Evolutionary conservation across 2,113 vertebrate genomes (phyloP).

Genomic region (Hypanus sabinus): DNA sequence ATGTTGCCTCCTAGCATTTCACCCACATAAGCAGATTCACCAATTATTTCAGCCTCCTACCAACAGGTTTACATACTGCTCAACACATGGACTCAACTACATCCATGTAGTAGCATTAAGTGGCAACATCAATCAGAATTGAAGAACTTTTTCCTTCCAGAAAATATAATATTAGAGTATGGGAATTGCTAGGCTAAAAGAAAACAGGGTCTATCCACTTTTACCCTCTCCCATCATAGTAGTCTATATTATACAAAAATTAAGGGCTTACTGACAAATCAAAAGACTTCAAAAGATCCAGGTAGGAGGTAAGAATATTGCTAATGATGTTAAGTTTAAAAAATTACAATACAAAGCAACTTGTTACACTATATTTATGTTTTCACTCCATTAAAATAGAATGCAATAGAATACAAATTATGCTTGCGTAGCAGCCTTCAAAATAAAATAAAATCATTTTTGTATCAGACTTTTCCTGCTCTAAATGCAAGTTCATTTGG

Average conservation of each 20-base stretch:
- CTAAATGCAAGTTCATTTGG: not conserved
- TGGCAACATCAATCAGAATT: not conserved
- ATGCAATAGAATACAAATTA: not conserved
- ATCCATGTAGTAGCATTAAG: not conserved
- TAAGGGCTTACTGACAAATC: not conserved
- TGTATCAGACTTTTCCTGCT: not conserved
- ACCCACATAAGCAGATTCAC: slow-evolving; percentile 12
- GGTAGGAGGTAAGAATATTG: not conserved
- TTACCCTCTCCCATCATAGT: not conserved
- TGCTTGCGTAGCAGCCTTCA: too few relatives aligned
- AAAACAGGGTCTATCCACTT: not conserved
- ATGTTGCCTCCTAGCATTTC: not conserved
- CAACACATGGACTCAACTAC: not conserved
- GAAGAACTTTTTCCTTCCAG: not conserved
- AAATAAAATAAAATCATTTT: not conserved
- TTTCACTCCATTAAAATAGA: not conserved
- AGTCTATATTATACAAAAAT: not conserved
- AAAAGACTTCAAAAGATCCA: not conserved
- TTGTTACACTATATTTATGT: not conserved
- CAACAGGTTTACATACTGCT: not conserved
- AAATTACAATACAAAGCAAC: not conserved
- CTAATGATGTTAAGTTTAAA: not conserved
- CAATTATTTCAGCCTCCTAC: not conserved
- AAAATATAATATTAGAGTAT: not conserved
- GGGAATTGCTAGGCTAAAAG: not conserved